Evolutionary conservation across 2,888 invertebrate genomes (phyloP), one percentile per base, ranked within the genome.

Genomic region (Laspeyria flexula): DNA sequence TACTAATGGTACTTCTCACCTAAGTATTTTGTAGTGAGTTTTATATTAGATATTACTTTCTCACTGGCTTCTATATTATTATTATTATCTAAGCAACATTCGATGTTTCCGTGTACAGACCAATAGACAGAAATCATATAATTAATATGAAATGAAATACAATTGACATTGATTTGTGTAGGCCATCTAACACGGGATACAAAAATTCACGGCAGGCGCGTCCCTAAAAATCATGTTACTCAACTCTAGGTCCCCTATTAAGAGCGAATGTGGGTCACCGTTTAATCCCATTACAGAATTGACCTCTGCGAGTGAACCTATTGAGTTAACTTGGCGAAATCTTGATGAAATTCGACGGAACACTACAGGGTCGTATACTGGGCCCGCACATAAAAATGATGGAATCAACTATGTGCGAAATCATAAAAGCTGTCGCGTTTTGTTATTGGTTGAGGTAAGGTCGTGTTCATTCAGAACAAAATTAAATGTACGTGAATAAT

Each of bases 261-360:
- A 68, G 63, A 54, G 44, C 18, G 61, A 65, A 79, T 78, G 74
- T 78, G 77, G 79, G 79, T 79, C 79, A 71, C 64, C 71, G 73
- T 76, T 75, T 79, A 79, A 79, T 79, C 76, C 74, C 75, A 79
- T 79, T 77, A 68, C 71, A 65, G 66, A 49, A 63, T 49, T 72
- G 77, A 77, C 76, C 71, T 64, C 63, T 47, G 37, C 35, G 58
- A 59, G 55, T 57, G 55, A 64, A 64, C 61, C 65, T 64, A 72
- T 72, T 62, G 59, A 65, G 64, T 70, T 60, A 69, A 66, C 59
- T 69, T 63, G 55, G 53, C 66, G 38, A 60, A 68, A 69, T 67
- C 69, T 66, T 71, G 60, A 71, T 71, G 64, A 66, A 64, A 69
- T 55, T 63, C 49, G 40, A 40, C 45, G 55, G 54, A 60, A 56